Evolutionary conservation across 2,113 vertebrate species (phyloP).

Genomic region (Herpetotheres cachinnans): DNA sequence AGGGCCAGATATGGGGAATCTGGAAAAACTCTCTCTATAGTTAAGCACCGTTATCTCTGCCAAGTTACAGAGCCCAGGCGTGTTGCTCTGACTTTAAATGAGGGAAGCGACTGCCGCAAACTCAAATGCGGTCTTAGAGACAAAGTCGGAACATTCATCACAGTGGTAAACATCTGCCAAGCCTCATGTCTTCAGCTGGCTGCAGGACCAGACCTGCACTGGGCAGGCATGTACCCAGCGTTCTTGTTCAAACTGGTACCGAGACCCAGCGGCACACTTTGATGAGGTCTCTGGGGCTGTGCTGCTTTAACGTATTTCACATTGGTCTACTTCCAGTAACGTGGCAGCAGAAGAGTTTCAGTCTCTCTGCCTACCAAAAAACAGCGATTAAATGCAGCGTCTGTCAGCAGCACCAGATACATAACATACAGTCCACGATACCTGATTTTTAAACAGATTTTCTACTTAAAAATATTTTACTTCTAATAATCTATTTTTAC

Average conservation of each 20-base stretch:
- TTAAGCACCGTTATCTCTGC: background rate
- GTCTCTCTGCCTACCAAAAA: background rate
- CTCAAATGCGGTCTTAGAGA: background rate
- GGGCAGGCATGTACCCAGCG: background rate
- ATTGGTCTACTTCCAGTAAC: fast-evolving
- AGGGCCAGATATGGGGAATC: background rate
- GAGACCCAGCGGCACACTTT: fast-evolving
- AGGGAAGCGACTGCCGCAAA: background rate
- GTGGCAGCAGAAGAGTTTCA: background rate
- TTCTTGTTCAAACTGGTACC: fast-evolving
- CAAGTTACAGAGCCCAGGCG: background rate
- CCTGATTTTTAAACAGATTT: background rate
- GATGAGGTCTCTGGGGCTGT: fast-evolving
- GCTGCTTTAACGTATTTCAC: fast-evolving
- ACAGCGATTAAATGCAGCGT: background rate
- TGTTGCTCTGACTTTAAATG: background rate
- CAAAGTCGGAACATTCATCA: background rate
- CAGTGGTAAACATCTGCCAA: constrained; percentile 1
- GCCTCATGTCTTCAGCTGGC: background rate
- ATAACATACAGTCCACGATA: background rate
- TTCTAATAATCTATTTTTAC: background rate
- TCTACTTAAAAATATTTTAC: background rate
- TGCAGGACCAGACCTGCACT: background rate
- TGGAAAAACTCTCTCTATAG: background rate
- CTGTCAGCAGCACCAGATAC: background rate